These are phyloP conservation scores for Bambusicola thoracicus DNA, from an alignment of 2,113 vertebrate genomes.

Conservation along the genomic window DNA sequence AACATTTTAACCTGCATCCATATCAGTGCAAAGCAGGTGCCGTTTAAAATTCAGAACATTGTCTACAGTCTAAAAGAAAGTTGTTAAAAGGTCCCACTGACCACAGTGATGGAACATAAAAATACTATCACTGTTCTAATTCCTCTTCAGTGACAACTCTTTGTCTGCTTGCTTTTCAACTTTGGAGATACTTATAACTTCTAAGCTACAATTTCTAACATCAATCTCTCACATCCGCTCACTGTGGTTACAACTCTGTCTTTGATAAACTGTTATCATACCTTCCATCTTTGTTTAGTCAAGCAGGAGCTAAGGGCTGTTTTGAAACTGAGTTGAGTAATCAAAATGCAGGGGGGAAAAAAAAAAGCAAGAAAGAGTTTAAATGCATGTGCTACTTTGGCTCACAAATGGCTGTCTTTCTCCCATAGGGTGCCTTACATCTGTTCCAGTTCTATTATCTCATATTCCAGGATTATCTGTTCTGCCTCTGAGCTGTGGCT, in stretches of 20 bases:
- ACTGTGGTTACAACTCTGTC: background rate
- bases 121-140: background rate
- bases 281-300: background rate
- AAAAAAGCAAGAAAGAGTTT: background rate
- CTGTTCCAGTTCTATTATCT: constrained; percentile 34
- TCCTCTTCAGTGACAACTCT: background rate
- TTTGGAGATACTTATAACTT: background rate
- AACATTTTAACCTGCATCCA: background rate
- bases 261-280: background rate
- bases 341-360: background rate
- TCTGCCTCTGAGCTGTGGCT: constrained; percentile 31
- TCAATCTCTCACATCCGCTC: background rate
- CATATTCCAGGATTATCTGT: constrained; percentile 47
- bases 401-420: constrained; percentile 5
- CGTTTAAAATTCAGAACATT: background rate
- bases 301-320: background rate
- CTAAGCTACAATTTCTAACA: background rate
- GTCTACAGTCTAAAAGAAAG: background rate
- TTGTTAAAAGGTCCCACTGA: background rate
- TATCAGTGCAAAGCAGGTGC: background rate
- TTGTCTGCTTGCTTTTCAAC: background rate
- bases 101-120: background rate
- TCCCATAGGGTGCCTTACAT: constrained; percentile 9
- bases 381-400: background rate
- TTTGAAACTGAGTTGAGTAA: background rate